Conservation (phyloP, 1,140 invertebrate species). For the Bradysia coprophila region DNA sequence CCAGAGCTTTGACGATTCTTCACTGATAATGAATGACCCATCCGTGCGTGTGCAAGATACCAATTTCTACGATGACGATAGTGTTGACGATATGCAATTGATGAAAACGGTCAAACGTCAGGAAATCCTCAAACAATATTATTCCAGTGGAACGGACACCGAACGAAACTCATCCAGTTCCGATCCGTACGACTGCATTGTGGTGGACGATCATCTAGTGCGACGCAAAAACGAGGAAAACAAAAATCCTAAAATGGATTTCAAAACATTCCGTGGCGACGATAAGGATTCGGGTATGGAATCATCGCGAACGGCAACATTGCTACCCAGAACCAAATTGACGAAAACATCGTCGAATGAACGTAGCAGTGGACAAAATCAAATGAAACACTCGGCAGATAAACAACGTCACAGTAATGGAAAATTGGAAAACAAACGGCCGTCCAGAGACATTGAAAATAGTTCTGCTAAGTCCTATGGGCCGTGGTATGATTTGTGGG, state of each 20-base stretch:
- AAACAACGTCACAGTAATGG: conserved; percentile 16
- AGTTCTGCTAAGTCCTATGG: conserved; percentile 50
- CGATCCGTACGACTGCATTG: conserved; percentile 51
- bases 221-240: conserved; percentile 27
- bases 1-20: background rate
- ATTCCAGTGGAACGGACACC: conserved; percentile 30
- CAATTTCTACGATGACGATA: conserved; percentile 38
- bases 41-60: conserved; percentile 14
- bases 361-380: conserved; percentile 18
- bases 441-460: conserved; percentile 8
- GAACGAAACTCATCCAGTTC: conserved; percentile 44
- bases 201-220: conserved; percentile 49
- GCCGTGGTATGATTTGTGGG: conserved; percentile 77
- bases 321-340: conserved; percentile 51
- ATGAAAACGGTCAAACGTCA: conserved; percentile 46
- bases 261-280: conserved; percentile 24
- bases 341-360: conserved; percentile 29
- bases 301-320: conserved; percentile 25
- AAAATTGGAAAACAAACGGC: conserved; percentile 21
- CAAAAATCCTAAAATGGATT: conserved; percentile 26
- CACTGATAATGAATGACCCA: conserved; percentile 1
- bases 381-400: conserved; percentile 11
- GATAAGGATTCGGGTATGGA: conserved; percentile 4
- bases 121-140: conserved; percentile 47
- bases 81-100: conserved; percentile 35